phyloP scores from a whole-genome alignment of 2,888 invertebrate genomes.

The Lepidochitona cinerea region DNA sequence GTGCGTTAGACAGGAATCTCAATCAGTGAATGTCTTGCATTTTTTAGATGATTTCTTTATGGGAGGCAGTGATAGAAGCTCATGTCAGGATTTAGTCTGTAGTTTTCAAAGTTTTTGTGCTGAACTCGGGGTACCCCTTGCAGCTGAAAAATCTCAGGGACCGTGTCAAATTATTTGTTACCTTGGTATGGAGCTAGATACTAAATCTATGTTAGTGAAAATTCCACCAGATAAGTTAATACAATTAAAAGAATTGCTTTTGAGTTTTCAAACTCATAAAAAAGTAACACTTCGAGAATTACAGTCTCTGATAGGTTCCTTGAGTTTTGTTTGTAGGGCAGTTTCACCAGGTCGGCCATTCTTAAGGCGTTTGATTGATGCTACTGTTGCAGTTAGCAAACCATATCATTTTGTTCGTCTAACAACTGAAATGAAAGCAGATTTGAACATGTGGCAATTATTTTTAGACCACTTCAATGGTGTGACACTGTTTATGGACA shows the following conservation, averaged over 20 bases:
- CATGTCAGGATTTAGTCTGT: not conserved
- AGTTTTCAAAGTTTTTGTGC: not conserved
- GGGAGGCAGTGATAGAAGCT: not conserved
- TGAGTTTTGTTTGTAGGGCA: not conserved
- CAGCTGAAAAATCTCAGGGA: not conserved
- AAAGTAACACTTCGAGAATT: not conserved
- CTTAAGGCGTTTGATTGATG: not conserved
- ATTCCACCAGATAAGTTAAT: not conserved
- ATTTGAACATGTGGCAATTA: not conserved
- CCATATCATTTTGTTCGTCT: not conserved
- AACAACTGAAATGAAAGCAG: not conserved
- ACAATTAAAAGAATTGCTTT: too few species aligned
- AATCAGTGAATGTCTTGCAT: not conserved
- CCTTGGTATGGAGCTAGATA: not conserved
- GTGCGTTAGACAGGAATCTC: too few species aligned
- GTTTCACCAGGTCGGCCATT: not conserved
- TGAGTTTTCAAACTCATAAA: not conserved
- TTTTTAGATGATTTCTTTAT: not conserved
- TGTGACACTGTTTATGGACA: not conserved
- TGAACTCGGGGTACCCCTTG: not conserved
- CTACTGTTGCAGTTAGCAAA: not conserved
- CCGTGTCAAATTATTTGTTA: not conserved
- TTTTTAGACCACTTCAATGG: not conserved
- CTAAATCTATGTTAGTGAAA: not conserved
- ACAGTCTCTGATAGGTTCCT: not conserved